Conservation (phyloP, 2,113 vertebrate genomes). For the Actinemys pallida region DNA sequence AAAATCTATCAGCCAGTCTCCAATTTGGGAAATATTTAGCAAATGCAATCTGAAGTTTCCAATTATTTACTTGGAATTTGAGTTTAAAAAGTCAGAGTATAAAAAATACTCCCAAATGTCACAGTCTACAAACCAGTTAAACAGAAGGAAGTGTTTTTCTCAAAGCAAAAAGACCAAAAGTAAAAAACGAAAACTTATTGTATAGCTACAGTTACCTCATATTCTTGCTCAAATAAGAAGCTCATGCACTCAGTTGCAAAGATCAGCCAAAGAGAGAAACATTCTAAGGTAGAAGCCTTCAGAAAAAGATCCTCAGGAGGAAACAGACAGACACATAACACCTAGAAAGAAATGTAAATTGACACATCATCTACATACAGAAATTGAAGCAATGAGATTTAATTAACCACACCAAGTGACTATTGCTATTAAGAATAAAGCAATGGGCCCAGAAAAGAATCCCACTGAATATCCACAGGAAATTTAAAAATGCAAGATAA, state of each 20-base stretch:
- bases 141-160: neutral
- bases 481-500: constrained; percentile 35
- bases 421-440: constrained; percentile 49
- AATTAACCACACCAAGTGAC: constrained; percentile 60
- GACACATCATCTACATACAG: constrained; percentile 19
- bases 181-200: neutral
- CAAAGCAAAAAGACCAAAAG: neutral
- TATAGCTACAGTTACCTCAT: too few species aligned
- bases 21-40: neutral
- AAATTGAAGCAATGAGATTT: constrained; percentile 63
- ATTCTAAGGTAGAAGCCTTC: constrained; percentile 18
- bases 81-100: neutral
- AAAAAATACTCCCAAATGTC: neutral
- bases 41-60: neutral
- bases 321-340: neutral
- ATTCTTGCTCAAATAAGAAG: neutral
- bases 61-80: constrained; percentile 12
- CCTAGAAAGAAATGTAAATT: constrained; percentile 32
- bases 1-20: neutral
- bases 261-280: neutral
- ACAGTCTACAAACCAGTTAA: neutral
- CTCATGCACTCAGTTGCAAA: constrained; percentile 18
- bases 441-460: constrained; percentile 15
- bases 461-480: neutral
- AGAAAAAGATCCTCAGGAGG: neutral